Base-by-base conservation (phyloP, 2,888 invertebrate species). In the Plutella xylostella region DNA sequence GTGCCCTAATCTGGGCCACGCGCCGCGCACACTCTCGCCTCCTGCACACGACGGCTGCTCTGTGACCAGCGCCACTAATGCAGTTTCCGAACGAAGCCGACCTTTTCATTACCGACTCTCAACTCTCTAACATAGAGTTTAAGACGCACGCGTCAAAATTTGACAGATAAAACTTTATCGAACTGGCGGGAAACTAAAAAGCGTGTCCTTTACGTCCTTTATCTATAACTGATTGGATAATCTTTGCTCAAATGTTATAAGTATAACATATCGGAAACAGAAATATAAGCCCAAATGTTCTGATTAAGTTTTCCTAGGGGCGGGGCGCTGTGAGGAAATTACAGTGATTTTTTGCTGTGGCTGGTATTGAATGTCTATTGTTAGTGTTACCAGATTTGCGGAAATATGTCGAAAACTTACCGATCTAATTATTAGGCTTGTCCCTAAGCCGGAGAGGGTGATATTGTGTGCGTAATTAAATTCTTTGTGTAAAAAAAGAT, bases 161-260 rank as follows among this genome's bases (percentile, higher is more conserved):
- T 65, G 72, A 64, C 68, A 65, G 53, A 57, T 68, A 65, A 48
- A 31, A 28, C 61, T 2, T 52, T 59, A 51, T 48, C 43, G 52
- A 58, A 60, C 61, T 63, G 56, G 53, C 48, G 47, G 6, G 12
- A 37, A 51, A 48, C 60, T 69, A 82, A 80, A 79, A 82, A 80
- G 76, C 78, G 78, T 79, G 76, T 75, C 75, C 72, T 78, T 80
- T 83, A 82, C 78, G 76, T 75, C 75, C 72, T 78, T 80, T 83
- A 82, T 82, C 82, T 80, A n/a, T 82, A 79, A 79, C 83, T 82
- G 83, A 83, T 83, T 83, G 82, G 82, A 79, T 83, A 83, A 83
- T 83, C 82, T 82, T 75, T 79, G 68, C 69, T 82, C 80, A 80
- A 82, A 80, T 65, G 79, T 60, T 74, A 78, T 73, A n/a, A 73